A percentile compares a stretch with the other conserved stretches of the same genome.
phyloP scores from a whole-genome alignment of 2,797 vertebrate species.

The Sciaenops ocellatus region DNA sequence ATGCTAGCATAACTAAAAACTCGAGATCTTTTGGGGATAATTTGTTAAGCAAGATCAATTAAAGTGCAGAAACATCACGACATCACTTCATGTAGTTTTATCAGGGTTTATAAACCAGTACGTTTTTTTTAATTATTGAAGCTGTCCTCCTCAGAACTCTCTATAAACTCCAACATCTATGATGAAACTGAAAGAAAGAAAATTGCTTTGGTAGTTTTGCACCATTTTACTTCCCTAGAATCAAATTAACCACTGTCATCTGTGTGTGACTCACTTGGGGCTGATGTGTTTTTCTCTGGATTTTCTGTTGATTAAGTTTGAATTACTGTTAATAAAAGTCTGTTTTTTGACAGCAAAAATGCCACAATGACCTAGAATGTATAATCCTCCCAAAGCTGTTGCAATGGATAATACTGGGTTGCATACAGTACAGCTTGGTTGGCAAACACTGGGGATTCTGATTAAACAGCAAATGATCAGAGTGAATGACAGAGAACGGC shows the following conservation, averaged over 20 bases:
- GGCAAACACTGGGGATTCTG: slow-evolving; percentile 31
- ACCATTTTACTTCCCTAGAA: not conserved
- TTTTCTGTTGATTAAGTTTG: slow-evolving; percentile 9
- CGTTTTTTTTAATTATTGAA: not conserved
- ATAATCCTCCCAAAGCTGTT: slow-evolving; percentile 26
- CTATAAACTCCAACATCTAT: not conserved
- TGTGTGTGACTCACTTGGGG: not conserved
- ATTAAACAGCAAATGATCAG: slow-evolving; percentile 50
- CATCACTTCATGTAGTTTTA: not conserved
- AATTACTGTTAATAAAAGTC: slow-evolving; percentile 18
- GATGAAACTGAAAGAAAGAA: slow-evolving; percentile 7
- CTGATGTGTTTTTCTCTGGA: slow-evolving; percentile 4
- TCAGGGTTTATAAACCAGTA: slow-evolving; percentile 4
- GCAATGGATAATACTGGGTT: slow-evolving; percentile 9
- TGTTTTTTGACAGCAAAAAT: slow-evolving; percentile 22
- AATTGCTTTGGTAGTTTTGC: not conserved
- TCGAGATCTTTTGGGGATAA: slow-evolving; percentile 8
- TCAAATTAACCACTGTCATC: not conserved
- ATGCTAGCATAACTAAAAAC: accelerated
- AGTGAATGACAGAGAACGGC: slow-evolving; percentile 36
- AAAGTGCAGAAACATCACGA: slow-evolving; percentile 2
- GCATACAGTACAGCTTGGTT: slow-evolving; percentile 2
- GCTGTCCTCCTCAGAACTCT: not conserved
- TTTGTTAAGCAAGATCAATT: slow-evolving; percentile 32
- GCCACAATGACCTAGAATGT: slow-evolving; percentile 4